These are phyloP conservation scores for Apamea sordens DNA, from an alignment of 2,888 invertebrate species.

Conservation along the genomic window DNA sequence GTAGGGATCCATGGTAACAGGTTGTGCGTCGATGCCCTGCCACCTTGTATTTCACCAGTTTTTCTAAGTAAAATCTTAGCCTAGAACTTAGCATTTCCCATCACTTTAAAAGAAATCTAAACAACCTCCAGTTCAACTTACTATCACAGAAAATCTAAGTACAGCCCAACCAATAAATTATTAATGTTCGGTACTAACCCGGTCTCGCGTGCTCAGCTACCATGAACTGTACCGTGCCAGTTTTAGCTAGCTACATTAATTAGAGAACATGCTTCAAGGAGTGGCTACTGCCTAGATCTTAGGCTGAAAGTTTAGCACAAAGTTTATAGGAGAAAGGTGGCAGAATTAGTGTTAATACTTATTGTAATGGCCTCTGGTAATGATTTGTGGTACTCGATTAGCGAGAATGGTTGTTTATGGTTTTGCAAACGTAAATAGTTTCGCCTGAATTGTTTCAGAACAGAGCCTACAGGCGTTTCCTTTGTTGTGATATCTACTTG, in stretches of 20 bases:
- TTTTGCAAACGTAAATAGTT: background rate
- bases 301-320: conserved; percentile 33
- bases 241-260: conserved; percentile 51
- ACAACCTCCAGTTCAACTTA: conserved; percentile 4
- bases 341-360: conserved; percentile 26
- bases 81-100: background rate
- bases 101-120: background rate
- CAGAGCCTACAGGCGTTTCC: background rate
- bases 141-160: conserved; percentile 45
- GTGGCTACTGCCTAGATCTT: conserved; percentile 38
- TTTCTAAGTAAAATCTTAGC: background rate
- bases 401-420: background rate
- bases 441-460: background rate
- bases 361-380: conserved; percentile 12
- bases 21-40: too few relatives aligned
- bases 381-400: background rate
- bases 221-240: conserved; percentile 58
- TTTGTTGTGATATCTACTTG: background rate
- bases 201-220: conserved; percentile 56
- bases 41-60: background rate
- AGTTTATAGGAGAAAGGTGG: conserved; percentile 48
- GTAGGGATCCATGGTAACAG: too few relatives aligned
- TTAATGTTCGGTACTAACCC: conserved; percentile 44
- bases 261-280: conserved; percentile 40
- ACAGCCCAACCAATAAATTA: conserved; percentile 50